Conservation (phyloP, 2,888 invertebrate genomes). For the Chironomus tentans region DNA sequence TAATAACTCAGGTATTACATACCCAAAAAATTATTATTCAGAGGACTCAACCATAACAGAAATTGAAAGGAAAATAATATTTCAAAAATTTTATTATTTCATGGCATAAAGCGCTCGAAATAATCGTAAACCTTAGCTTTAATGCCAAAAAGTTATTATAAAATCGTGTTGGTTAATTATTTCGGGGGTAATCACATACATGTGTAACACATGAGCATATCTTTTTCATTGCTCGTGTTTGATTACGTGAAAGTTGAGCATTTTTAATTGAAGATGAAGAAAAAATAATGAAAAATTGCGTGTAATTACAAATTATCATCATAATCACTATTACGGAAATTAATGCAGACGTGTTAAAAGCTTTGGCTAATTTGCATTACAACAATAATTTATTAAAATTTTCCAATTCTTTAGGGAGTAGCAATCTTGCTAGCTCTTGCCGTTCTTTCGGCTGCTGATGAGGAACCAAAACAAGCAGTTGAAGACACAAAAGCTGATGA, state of each 20-base stretch:
- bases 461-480: conserved; percentile 47
- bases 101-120: too few species aligned
- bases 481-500: conserved; percentile 49
- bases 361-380: neutral
- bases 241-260: neutral
- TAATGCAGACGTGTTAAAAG: neutral
- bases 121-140: too few species aligned
- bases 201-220: neutral
- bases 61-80: neutral
- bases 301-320: neutral
- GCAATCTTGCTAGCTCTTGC: conserved; percentile 47
- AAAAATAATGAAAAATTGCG: neutral
- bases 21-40: too few species aligned
- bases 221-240: neutral
- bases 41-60: too few species aligned
- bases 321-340: neutral
- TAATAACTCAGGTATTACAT: too few species aligned
- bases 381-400: neutral
- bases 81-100: neutral
- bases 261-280: neutral
- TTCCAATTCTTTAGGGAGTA: conserved; percentile 35
- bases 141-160: neutral
- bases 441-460: conserved; percentile 49
- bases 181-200: neutral
- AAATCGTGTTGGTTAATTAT: neutral